These are phyloP conservation scores for Lepidurus arcticus DNA, from an alignment of 1,140 invertebrate species.

Conservation along the genomic window DNA sequence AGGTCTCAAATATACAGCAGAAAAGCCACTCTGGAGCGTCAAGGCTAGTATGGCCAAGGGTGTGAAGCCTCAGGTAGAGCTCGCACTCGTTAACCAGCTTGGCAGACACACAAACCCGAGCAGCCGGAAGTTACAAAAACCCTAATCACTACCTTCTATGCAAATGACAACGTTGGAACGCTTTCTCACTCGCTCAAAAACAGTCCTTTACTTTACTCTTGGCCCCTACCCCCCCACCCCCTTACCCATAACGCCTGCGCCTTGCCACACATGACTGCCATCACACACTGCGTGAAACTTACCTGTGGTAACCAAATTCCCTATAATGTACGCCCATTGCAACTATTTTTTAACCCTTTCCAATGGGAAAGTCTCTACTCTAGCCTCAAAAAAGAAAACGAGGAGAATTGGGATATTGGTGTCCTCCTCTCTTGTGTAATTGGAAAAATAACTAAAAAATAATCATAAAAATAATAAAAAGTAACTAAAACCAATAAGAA, in stretches of 20 bases:
- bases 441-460: not conserved
- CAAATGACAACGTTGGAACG: not conserved
- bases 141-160: slow-evolving; percentile 18
- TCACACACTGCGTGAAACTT: too few species aligned
- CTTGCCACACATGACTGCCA: not conserved
- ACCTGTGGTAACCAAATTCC: too few species aligned
- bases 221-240: not conserved
- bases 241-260: not conserved
- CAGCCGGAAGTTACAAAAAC: slow-evolving; percentile 18
- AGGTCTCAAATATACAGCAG: too few species aligned
- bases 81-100: slow-evolving; percentile 8
- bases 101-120: not conserved
- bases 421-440: too few species aligned
- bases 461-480: slow-evolving; percentile 29
- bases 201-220: not conserved
- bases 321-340: too few species aligned
- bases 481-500: slow-evolving; percentile 18
- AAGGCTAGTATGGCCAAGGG: slow-evolving; percentile 18
- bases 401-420: too few species aligned
- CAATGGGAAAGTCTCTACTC: too few species aligned
- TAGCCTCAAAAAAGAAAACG: too few species aligned
- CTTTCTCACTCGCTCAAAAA: not conserved
- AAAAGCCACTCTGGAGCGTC: not conserved
- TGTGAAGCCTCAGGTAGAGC: slow-evolving; percentile 20
- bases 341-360: too few species aligned